phyloP scores from a whole-genome alignment of 2,888 invertebrate species.

The Blomia tropicalis region DNA sequence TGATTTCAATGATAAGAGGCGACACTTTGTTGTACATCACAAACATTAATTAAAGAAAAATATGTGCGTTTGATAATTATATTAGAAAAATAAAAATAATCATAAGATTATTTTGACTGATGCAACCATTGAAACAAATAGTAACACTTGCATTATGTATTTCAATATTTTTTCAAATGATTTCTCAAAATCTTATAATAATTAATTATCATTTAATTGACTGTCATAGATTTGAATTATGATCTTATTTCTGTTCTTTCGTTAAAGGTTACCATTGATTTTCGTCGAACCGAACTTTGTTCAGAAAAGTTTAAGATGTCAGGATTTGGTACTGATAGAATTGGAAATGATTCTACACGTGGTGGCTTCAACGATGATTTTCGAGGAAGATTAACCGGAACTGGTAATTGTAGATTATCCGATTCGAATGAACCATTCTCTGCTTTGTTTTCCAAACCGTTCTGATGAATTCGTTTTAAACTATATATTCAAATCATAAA shows the following conservation, averaged over 20 bases:
- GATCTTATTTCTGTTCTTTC: neutral
- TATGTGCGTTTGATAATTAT: too few species aligned
- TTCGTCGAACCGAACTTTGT: neutral
- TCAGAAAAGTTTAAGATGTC: neutral
- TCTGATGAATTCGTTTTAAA: neutral
- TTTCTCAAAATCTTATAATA: too few species aligned
- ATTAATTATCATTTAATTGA: too few species aligned
- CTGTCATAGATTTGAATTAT: neutral
- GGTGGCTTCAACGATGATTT: conserved; percentile 13
- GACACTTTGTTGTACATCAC: too few species aligned
- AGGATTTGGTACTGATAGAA: neutral
- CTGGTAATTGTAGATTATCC: neutral
- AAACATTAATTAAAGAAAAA: too few species aligned
- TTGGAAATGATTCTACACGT: neutral
- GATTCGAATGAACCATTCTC: neutral
- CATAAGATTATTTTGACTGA: too few species aligned
- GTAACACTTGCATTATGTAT: too few species aligned
- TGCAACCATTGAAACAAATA: too few species aligned
- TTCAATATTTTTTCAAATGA: too few species aligned
- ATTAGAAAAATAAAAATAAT: too few species aligned
- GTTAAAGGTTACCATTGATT: conserved; percentile 15
- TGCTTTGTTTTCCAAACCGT: neutral
- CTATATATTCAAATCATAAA: too few species aligned
- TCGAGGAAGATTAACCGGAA: neutral
- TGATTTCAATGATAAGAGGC: too few species aligned